phyloP scores from a whole-genome alignment of 2,888 invertebrate genomes.

The Lasius fuliginosus region DNA sequence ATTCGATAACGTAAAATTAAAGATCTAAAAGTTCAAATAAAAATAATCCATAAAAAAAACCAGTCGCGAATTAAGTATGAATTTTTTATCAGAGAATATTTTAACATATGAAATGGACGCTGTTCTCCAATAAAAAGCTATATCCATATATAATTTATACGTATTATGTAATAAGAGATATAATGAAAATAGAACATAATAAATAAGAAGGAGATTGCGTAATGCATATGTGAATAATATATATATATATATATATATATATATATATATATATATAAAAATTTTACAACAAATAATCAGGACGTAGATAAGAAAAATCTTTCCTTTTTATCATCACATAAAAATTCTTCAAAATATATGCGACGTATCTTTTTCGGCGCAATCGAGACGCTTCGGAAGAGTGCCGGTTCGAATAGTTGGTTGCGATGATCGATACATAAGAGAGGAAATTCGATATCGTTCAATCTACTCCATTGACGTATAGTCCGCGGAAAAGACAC shows the following conservation, averaged over 20 bases:
- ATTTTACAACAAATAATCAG: conserved; percentile 19
- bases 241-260: too few relatives aligned
- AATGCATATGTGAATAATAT: neutral
- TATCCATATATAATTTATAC: neutral
- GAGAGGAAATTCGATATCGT: conserved; percentile 71
- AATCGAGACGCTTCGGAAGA: neutral
- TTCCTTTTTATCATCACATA: neutral
- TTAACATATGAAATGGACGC: neutral
- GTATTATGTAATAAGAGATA: neutral
- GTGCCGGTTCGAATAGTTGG: conserved; percentile 2
- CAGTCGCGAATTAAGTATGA: conserved; percentile 8
- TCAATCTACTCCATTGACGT: conserved; percentile 72
- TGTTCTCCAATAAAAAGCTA: neutral
- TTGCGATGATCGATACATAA: conserved; percentile 35
- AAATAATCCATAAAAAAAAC: neutral
- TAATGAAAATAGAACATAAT: neutral
- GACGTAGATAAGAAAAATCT: neutral
- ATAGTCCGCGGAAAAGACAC: conserved; percentile 69
- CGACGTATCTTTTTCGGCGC: neutral
- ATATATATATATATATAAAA: neutral
- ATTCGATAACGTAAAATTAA: conserved; percentile 29
- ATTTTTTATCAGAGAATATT: neutral
- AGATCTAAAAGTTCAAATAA: conserved; percentile 14
- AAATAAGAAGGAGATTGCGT: neutral
- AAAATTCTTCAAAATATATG: neutral